Conservation (phyloP, 1,140 invertebrate genomes). For the Drosophila ananassae region DNA sequence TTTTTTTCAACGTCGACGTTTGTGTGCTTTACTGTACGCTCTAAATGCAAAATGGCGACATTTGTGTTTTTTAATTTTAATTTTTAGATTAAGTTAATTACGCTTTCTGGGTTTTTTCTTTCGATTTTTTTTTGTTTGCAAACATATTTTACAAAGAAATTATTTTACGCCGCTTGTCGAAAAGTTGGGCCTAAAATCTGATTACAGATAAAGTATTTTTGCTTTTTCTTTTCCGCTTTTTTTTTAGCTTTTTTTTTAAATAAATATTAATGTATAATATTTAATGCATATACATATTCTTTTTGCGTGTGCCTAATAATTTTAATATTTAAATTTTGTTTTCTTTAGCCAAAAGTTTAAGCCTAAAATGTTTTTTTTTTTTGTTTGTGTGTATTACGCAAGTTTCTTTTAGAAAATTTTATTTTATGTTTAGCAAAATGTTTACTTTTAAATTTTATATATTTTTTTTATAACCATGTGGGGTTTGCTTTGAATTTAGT, state of each 20-base stretch:
- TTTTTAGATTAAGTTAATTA: conserved; percentile 54
- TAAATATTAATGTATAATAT: conserved; percentile 65
- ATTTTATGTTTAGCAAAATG: conserved; percentile 34
- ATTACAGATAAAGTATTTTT: conserved; percentile 52
- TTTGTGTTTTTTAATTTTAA: conserved; percentile 63
- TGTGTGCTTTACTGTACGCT: conserved; percentile 61
- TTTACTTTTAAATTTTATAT: conserved; percentile 37
- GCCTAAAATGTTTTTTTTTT: conserved; percentile 71
- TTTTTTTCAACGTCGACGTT: conserved; percentile 13
- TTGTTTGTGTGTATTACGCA: conserved; percentile 38
- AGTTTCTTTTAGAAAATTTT: conserved; percentile 70
- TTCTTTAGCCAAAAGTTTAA: conserved; percentile 76
- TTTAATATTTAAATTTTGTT: conserved; percentile 43
- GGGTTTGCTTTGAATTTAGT: conserved; percentile 56
- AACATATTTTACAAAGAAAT: conserved; percentile 79
- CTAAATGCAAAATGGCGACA: conserved; percentile 83
- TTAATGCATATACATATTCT: conserved; percentile 44
- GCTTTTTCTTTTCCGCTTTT: conserved; percentile 28
- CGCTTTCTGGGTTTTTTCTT: conserved; percentile 45
- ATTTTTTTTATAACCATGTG: conserved; percentile 69
- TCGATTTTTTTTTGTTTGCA: conserved; percentile 43
- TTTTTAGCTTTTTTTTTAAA: conserved; percentile 44
- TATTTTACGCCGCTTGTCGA: conserved; percentile 76
- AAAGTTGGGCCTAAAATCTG: conserved; percentile 74
- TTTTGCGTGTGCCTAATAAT: conserved; percentile 64